phyloP scores from a whole-genome alignment of 2,888 invertebrate genomes.

The Graphium colonna region DNA sequence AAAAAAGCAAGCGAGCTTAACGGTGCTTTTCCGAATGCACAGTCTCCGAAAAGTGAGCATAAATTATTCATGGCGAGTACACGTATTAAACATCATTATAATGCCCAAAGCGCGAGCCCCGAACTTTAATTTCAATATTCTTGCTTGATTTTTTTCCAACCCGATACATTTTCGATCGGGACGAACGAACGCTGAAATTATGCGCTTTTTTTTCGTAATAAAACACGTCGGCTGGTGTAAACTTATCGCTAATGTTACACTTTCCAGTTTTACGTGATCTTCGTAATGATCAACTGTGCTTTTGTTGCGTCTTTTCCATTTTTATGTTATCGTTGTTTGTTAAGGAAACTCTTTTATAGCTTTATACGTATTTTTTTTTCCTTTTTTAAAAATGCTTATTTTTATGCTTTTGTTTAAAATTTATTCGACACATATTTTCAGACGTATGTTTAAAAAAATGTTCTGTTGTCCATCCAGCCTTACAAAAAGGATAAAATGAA shows the following conservation, averaged over 20 bases:
- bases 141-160: constrained; percentile 25
- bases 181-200: constrained; percentile 13
- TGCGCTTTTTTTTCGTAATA: constrained; percentile 17
- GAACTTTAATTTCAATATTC: constrained; percentile 35
- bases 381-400: no score
- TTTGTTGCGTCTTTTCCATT: neutral
- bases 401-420: no score
- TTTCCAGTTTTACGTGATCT: constrained; percentile 5
- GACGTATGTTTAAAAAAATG: no score
- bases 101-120: constrained; percentile 37
- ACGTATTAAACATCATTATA: constrained; percentile 50
- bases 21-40: constrained; percentile 20
- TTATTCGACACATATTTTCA: no score
- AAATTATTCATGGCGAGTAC: constrained; percentile 47
- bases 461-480: no score
- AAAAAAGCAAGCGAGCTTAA: constrained; percentile 18
- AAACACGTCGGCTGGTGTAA: constrained; percentile 17
- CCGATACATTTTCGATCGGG: constrained; percentile 21
- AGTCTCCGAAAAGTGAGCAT: constrained; percentile 29
- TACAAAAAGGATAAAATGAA: no score
- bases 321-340: no score
- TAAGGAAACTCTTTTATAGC: no score
- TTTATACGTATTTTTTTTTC: no score
- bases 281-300: neutral
- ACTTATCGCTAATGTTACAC: constrained; percentile 14